Percentiles rank a stretch among this genome's conserved stretches.
Evolutionary conservation across 2,113 vertebrate species (phyloP).

Genomic region (Bujurquina vittata): DNA sequence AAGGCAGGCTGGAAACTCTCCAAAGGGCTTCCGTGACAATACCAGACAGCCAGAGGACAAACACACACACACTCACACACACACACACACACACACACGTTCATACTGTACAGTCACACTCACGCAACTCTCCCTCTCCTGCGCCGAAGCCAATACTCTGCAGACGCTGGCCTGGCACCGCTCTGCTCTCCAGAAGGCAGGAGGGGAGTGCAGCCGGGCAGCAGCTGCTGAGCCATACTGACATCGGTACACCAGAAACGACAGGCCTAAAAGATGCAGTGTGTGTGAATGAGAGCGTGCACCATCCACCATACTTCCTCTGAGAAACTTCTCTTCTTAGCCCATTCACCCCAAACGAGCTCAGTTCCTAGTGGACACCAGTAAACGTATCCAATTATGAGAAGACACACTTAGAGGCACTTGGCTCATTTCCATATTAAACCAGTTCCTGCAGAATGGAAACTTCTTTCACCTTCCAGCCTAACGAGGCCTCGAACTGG

Average conservation of each 20-base stretch:
- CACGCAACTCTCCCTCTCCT: neutral
- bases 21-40: slow-evolving; percentile 56
- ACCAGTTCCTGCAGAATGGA: neutral
- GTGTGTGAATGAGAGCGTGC: neutral
- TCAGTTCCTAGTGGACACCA: neutral
- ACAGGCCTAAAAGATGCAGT: neutral
- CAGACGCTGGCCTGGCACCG: neutral
- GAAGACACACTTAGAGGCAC: neutral
- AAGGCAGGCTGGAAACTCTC: slow-evolving; percentile 18
- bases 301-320: neutral
- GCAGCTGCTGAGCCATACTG: slow-evolving; percentile 37
- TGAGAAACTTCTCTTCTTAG: neutral
- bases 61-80: neutral
- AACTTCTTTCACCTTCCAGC: neutral
- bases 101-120: neutral
- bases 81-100: neutral
- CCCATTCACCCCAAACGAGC: neutral
- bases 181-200: slow-evolving; percentile 4
- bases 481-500: neutral
- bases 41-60: slow-evolving; percentile 38
- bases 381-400: neutral
- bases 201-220: neutral
- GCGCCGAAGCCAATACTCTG: neutral
- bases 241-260: slow-evolving; percentile 22
- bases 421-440: neutral